These are phyloP conservation scores for Strigamia maritima DNA, from an alignment of 2,888 invertebrate genomes.

Conservation along the genomic window DNA sequence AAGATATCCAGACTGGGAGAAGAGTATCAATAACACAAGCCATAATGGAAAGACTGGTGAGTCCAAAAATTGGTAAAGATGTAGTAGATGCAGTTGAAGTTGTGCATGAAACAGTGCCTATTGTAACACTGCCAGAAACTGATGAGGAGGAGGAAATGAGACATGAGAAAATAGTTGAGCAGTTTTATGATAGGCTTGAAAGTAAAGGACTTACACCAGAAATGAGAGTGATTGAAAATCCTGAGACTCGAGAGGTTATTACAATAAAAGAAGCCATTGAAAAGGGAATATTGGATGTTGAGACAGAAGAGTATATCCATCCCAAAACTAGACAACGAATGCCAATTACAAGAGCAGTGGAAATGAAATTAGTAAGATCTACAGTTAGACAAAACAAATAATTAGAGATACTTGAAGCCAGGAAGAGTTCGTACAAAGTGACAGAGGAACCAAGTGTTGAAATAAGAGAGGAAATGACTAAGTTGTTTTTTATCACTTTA, in stretches of 20 bases:
- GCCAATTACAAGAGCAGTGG: constrained; percentile 24
- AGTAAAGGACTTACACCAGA: constrained; percentile 69
- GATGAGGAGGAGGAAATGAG: constrained; percentile 79
- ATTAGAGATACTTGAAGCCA: not conserved
- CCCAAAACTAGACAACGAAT: constrained; percentile 56
- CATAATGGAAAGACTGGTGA: constrained; percentile 70
- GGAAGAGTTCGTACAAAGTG: not conserved
- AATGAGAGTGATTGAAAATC: constrained; percentile 62
- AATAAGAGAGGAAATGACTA: not conserved
- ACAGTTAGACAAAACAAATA: not conserved
- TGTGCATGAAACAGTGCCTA: constrained; percentile 50
- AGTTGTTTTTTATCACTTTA: no score
- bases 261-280: constrained; percentile 75
- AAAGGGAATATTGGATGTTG: constrained; percentile 69
- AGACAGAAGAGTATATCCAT: constrained; percentile 72
- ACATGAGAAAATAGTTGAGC: constrained; percentile 74
- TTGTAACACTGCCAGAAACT: constrained; percentile 58
- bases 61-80: constrained; percentile 57
- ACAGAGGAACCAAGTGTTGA: no score
- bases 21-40: constrained; percentile 64
- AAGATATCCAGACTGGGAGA: constrained; percentile 9
- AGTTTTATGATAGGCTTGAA: constrained; percentile 66
- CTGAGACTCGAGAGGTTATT: constrained; percentile 70
- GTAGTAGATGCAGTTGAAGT: not conserved
- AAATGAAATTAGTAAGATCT: constrained; percentile 60